Base-by-base conservation (phyloP, 2,888 invertebrate species). In the Thymelicus lineola region DNA sequence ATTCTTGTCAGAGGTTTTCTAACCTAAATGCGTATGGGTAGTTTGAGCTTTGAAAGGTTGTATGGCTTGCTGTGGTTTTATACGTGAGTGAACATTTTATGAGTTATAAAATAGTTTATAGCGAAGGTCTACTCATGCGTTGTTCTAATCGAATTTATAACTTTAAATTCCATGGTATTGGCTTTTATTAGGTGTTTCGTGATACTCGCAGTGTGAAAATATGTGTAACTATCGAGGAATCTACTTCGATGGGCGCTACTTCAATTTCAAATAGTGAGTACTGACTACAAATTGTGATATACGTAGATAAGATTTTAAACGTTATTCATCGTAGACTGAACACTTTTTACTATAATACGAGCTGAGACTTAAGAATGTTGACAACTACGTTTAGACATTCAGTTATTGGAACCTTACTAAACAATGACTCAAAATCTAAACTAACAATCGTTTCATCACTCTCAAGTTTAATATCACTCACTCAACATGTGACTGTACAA, bases 1-100 rank as follows among this genome's bases (percentile, higher is more conserved):
- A 90, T 90, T 90, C 91, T 90, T 88, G 86, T 85, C 85, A 84
- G 86, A 89, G 90, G 89, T 89, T 89, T 89, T 89, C 87, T 86
- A 86, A 87, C 82, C 86, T 86, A 85, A 87, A 88, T 86, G 86
- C 84, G 85, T 88, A 86, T 86, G 88, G 87, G 84, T 84, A 85
- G 89, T 86, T 86, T 86, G 84, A 84, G 87, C 85, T 89, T 90
- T 89, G 83, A 89, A 88, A 90, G 89, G 89, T 86, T 79, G 85
- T 83, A 85, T 82, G 79, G 77, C 79, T 58, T 80, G 84, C 78
- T 90, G 91, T 77, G 91, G 91, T 90, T 90, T 90, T 87, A 85
- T 87, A 88, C 87, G 82, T 80, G 87, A 86, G 86, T 86, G 87
- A 90, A 91, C 90, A 91, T 90, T 90, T 89, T 89, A 91, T 90